Percentiles rank a stretch among this genome's conserved stretches.
Evolutionary conservation across 2,113 vertebrate species (phyloP).

Genomic region (Helogale parvula): DNA sequence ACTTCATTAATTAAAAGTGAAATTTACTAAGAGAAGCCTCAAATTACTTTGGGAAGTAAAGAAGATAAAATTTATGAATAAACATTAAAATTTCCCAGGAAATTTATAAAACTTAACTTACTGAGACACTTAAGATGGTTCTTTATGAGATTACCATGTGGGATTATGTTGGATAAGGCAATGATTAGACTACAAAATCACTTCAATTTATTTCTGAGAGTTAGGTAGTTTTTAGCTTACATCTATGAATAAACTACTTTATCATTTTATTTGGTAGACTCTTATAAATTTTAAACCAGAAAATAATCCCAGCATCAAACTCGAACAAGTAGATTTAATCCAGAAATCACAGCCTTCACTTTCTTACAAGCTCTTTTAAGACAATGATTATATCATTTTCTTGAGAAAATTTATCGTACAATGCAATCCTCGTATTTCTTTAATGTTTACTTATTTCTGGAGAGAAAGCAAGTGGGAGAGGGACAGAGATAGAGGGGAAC

Average conservation of each 20-base stretch:
- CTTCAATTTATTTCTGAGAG: not conserved
- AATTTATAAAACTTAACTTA: not conserved
- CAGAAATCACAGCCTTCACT: not conserved
- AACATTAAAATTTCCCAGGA: slow-evolving; percentile 21
- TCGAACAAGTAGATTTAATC: not conserved
- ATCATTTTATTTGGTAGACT: not conserved
- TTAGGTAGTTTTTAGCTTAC: not conserved
- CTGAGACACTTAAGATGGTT: not conserved
- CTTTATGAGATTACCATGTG: not conserved
- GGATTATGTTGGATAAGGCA: not conserved
- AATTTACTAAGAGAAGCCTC: not conserved
- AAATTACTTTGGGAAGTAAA: slow-evolving; percentile 32
- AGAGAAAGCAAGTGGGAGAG: no score
- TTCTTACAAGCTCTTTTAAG: not conserved
- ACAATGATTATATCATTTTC: not conserved
- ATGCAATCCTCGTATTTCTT: not conserved
- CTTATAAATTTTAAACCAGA: slow-evolving; percentile 45
- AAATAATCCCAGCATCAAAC: not conserved
- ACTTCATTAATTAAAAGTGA: slow-evolving; percentile 21
- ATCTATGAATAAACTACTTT: not conserved
- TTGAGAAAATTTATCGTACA: not conserved
- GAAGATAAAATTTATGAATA: not conserved
- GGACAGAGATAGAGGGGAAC: no score
- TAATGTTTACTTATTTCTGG: no score
- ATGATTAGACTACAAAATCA: not conserved